These are phyloP conservation scores for Eupithecia vulgata DNA, from an alignment of 2,888 invertebrate species.

Conservation along the genomic window DNA sequence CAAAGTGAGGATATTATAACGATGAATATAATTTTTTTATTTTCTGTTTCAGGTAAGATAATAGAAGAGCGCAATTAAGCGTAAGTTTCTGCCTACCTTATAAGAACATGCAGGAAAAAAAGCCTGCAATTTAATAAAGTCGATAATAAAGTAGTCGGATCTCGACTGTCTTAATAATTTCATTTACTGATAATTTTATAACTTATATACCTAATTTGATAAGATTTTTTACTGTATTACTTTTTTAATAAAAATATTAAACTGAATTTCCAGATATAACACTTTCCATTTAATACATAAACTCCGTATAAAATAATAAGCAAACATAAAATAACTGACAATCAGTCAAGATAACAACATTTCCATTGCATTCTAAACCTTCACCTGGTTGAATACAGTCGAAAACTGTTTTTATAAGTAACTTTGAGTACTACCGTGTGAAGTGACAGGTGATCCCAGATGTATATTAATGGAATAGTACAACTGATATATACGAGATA, in stretches of 20 bases:
- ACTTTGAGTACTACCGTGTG: slow-evolving; percentile 50
- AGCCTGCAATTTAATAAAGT: no score
- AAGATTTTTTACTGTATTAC: no score
- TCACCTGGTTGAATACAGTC: slow-evolving; percentile 14
- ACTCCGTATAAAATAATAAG: slow-evolving; percentile 28
- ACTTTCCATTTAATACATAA: slow-evolving; percentile 14
- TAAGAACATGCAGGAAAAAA: not conserved
- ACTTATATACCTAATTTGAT: no score
- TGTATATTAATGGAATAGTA: slow-evolving; percentile 54
- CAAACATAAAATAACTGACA: slow-evolving; percentile 28
- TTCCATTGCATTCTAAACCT: slow-evolving; percentile 14
- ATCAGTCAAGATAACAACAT: slow-evolving; percentile 25
- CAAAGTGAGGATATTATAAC: not conserved
- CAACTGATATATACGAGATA: slow-evolving; percentile 63
- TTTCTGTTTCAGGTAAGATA: slow-evolving; percentile 4
- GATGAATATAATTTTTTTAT: not conserved
- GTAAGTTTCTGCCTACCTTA: not conserved
- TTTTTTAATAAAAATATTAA: not conserved
- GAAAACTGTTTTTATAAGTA: slow-evolving; percentile 23
- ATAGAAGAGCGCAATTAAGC: not conserved
- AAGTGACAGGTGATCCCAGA: slow-evolving; percentile 58
- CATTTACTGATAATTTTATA: no score
- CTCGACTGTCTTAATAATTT: not conserved
- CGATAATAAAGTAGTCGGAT: not conserved
- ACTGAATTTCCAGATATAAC: not conserved